Evolutionary conservation across 2,113 vertebrate genomes (phyloP), one percentile per base, ranked within the genome.

Genomic region (Siphamia tubifer): DNA sequence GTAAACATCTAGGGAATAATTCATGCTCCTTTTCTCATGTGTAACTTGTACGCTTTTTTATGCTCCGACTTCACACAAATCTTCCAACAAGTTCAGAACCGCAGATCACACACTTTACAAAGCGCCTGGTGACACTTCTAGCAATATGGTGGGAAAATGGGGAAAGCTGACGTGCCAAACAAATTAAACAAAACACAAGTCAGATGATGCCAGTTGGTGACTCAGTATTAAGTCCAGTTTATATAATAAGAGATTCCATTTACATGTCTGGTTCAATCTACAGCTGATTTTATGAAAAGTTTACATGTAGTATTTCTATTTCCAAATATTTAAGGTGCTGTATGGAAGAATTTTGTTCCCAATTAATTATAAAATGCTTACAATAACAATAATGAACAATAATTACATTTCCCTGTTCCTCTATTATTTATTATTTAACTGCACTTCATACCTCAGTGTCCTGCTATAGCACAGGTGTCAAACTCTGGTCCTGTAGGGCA

Each of bases 1-100:
- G 35, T 81, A 61, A 81, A 77, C 79, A 65, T 42, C 10, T 6
- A 39, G n/a, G 31, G 62, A 81, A 79, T 75, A 64, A 75, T 83
- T 83, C 48, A 67, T 69, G 57, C 3, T 71, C 34, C 34, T 49
- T 49, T 52, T 69, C 53, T 58, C 11, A 48, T 56, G 53, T 83
- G 53, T 58, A 54, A 74, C 74, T 77, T 67, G 60, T 58, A 67
- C 49, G 75, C 68, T 47, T 68, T 68, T 74, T 49, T n/a, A 25
- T 8, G 6, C 27, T 42, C 25, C 16, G 39, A 65, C 60, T 68
- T 79, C 77, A 73, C 68, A 58, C 58, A 45, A 68, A 79, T 66
- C 52, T 35, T 45, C n/a, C 47, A 19, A 54, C 36, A 30, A 55
- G 51, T 69, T 73, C 49, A 61, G 38, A 83, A 31, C 40, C 16